These are phyloP conservation scores for Dromius quadrimaculatus DNA, from an alignment of 2,888 invertebrate species.

Conservation along the genomic window DNA sequence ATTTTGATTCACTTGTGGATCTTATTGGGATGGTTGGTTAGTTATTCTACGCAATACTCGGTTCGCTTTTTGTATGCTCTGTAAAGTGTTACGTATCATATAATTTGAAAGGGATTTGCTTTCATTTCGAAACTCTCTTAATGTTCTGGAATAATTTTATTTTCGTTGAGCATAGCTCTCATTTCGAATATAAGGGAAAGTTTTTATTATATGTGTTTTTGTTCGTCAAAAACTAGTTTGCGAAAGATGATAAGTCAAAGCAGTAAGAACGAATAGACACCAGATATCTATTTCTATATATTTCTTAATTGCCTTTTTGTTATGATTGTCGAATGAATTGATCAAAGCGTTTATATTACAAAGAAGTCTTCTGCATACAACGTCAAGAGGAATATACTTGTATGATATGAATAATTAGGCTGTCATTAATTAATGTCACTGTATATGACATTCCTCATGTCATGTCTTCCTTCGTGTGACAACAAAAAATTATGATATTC, in stretches of 20 bases:
- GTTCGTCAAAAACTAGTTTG: no score
- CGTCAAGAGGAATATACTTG: conserved; percentile 11
- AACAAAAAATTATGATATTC: conserved; percentile 33
- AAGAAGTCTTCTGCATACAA: conserved; percentile 21
- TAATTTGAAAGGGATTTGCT: conserved; percentile 28
- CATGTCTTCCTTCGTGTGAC: conserved; percentile 4
- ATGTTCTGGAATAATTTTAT: conserved; percentile 13
- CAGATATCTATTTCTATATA: no score
- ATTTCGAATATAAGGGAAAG: no score
- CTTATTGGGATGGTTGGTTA: conserved; percentile 17
- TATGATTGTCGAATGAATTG: conserved; percentile 15
- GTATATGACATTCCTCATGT: conserved; percentile 28
- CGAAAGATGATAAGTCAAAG: no score
- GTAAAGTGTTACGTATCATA: conserved; percentile 12
- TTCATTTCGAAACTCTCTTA: conserved; percentile 16
- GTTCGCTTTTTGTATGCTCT: background rate
- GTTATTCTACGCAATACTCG: conserved; percentile 14
- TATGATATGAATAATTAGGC: conserved; percentile 31
- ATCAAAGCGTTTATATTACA: conserved; percentile 24
- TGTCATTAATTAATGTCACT: conserved; percentile 40
- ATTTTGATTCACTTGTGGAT: conserved; percentile 29
- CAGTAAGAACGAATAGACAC: no score
- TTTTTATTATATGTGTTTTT: no score
- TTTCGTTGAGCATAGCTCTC: no score
- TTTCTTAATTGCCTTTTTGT: no score